Evolutionary conservation across 92 coral and sea anemone species (phyloP).

Genomic region (Umimayanthus kanabou): DNA sequence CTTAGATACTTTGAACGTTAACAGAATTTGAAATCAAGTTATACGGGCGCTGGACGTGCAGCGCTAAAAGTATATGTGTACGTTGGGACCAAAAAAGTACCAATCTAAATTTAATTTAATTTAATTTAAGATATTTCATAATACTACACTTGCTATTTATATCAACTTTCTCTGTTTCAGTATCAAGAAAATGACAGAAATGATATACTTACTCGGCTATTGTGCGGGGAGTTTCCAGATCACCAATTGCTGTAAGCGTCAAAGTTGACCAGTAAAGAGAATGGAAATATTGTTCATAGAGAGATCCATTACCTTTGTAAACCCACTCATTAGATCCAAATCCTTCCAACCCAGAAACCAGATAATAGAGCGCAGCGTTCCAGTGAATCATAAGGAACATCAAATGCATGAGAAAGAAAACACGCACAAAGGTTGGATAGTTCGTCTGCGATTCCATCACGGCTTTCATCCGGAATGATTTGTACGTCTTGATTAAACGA

Average conservation of each 20-base stretch:
- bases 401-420: conserved; percentile 84
- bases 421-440: conserved; percentile 86
- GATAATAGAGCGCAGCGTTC: conserved; percentile 90
- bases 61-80: neutral
- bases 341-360: conserved; percentile 93
- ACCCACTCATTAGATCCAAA: conserved; percentile 92
- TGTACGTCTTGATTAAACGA: conserved; percentile 79
- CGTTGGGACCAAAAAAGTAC: neutral
- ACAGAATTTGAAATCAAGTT: neutral
- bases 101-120: neutral
- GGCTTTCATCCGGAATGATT: conserved; percentile 77
- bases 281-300: conserved; percentile 88
- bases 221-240: conserved; percentile 86
- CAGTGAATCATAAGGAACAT: conserved; percentile 95
- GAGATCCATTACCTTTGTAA: conserved; percentile 89
- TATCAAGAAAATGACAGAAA: neutral
- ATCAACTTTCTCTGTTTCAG: neutral
- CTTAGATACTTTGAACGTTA: neutral
- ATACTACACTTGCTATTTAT: no score
- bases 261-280: conserved; percentile 95
- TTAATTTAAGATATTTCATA: neutral
- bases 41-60: neutral
- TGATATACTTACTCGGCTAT: conserved; percentile 82
- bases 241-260: conserved; percentile 95
- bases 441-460: conserved; percentile 89